These are phyloP conservation scores for Manis pentadactyla DNA, from an alignment of 2,797 vertebrate species.

Conservation along the genomic window DNA sequence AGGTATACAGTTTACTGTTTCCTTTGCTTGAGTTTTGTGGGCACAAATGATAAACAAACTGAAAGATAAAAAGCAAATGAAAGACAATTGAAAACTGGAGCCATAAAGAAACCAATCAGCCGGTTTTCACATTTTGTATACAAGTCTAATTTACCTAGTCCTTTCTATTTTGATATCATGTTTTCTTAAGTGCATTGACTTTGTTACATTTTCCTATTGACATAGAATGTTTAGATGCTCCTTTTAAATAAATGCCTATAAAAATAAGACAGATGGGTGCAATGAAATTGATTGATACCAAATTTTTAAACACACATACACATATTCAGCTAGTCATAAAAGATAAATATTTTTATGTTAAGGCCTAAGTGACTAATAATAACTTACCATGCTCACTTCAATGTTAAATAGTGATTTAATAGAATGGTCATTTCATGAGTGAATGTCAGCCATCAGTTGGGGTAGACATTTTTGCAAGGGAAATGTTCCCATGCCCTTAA, in stretches of 20 bases:
- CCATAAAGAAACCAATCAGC: not conserved
- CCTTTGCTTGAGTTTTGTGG: not conserved
- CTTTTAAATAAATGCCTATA: not conserved
- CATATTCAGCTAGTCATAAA: not conserved
- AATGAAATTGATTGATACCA: not conserved
- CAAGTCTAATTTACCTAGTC: not conserved
- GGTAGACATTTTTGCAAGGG: not conserved
- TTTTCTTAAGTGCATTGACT: not conserved
- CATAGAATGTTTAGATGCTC: not conserved
- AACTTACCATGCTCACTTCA: not conserved
- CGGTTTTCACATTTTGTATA: not conserved
- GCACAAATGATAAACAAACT: not conserved
- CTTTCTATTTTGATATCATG: not conserved
- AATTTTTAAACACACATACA: not conserved
- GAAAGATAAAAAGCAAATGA: not conserved
- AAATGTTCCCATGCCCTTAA: not conserved
- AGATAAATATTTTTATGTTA: not conserved
- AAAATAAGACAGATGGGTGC: not conserved
- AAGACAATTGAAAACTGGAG: not conserved
- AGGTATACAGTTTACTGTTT: not conserved
- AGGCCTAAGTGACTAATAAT: not conserved
- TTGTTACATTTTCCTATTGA: not conserved
- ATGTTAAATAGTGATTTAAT: not conserved
- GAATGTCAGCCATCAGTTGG: not conserved
- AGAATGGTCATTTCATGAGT: not conserved